Percentiles rank a stretch among this genome's conserved stretches.
Evolutionary conservation across 2,888 invertebrate species (phyloP).

Genomic region (Crepidodera aurea): DNA sequence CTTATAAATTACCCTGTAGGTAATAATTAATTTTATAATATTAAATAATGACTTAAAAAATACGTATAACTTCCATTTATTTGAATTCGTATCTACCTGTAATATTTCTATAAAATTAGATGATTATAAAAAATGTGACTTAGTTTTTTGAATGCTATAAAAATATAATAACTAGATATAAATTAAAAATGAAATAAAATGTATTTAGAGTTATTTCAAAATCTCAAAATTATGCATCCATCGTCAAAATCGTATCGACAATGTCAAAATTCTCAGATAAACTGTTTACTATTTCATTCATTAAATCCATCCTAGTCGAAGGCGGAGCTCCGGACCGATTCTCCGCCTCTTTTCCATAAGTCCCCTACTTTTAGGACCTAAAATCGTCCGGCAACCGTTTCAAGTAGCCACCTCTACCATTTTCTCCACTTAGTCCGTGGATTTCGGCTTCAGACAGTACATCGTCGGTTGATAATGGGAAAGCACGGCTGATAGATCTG

Average conservation of each 20-base stretch:
- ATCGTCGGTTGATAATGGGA: constrained; percentile 52
- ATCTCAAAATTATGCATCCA: too few relatives aligned
- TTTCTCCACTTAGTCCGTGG: constrained; percentile 49
- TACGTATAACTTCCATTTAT: too few relatives aligned
- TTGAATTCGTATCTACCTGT: too few relatives aligned
- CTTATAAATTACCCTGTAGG: too few relatives aligned
- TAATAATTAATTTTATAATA: too few relatives aligned
- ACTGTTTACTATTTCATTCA: constrained; percentile 56
- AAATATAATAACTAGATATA: too few relatives aligned
- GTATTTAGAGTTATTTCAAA: too few relatives aligned
- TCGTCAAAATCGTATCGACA: constrained; percentile 36
- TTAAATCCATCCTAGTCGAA: constrained; percentile 53
- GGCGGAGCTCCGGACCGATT: constrained; percentile 41
- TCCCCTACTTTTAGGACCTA: constrained; percentile 26
- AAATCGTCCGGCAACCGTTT: constrained; percentile 27
- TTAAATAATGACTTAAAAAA: too few relatives aligned
- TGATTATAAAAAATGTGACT: too few relatives aligned
- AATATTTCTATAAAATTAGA: too few relatives aligned
- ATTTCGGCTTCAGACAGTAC: constrained; percentile 56
- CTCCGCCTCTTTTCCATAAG: constrained; percentile 40
- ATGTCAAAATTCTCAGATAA: constrained; percentile 45
- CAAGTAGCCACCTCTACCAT: constrained; percentile 36
- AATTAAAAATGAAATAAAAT: too few relatives aligned
- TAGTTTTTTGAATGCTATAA: too few relatives aligned
- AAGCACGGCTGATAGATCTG: constrained; percentile 46